Evolutionary conservation across 2,888 invertebrate species (phyloP), one percentile per base, ranked within the genome.

Genomic region (Protula sp.): DNA sequence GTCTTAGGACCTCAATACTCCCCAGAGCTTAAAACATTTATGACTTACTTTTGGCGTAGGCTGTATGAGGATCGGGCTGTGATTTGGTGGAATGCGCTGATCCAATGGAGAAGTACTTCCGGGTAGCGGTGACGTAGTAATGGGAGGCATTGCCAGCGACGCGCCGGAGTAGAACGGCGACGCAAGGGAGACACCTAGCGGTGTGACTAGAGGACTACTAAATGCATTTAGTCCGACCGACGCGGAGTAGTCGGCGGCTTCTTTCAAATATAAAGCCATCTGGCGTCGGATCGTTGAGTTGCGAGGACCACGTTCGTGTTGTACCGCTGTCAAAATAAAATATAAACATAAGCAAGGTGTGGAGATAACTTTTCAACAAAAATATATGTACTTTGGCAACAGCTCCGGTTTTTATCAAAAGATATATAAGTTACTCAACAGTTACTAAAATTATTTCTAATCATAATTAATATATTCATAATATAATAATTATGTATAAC

Each of bases 241-340:
- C 24, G 72, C 71, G 24, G 71, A 69, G 26, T 61, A 67, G 58
- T 77, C 77, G 29, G 71, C 72, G 1, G 77, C 74, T 62, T 83
- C 91, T 75, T 89, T 89, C 72, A 89, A 85, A 74, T 87, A 89
- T 67, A 90, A 82, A 2, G 90, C 90, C 87, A 95, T 91, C 83
- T 97, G 97, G 19, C 94, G 87, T 3, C 94, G 87, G 31, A 98
- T 84, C 0, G 97, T 97, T 0, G 97, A 93, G 79, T 92, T 95
- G 53, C 99, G 85, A 1, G 98, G 98, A 0, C 98, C 98, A 65
- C 99, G 86, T 82, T 99, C 98, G 78, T 98, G 97, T 82, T 99
- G 99, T 2, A 50, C 50, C 5, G 50, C 50, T 50, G 45, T 38
- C 9, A 38, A 38, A 14, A 38, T n/a, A 38, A 38, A n/a, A 38